Conservation (phyloP, 2,888 invertebrate genomes). For the Cataglyphis rosenhaueri region DNA sequence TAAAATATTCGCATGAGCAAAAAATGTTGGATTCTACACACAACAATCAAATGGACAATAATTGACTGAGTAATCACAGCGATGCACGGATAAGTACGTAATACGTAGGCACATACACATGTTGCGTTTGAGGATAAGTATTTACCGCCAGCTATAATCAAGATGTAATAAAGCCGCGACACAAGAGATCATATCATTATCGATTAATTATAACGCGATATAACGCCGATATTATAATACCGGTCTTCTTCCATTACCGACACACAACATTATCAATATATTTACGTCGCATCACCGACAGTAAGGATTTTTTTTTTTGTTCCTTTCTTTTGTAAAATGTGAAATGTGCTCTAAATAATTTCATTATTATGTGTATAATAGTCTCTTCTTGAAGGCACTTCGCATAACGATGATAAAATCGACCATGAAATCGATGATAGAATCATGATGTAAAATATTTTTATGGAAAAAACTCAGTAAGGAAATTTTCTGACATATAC, state of each 20-base stretch:
- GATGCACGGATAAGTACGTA: conserved; percentile 66
- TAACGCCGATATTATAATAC: conserved; percentile 56
- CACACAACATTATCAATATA: not conserved
- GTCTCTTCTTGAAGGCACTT: not conserved
- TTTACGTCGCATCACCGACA: not conserved
- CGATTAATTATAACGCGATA: conserved; percentile 57
- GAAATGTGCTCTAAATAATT: not conserved
- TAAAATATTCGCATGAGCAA: conserved; percentile 11
- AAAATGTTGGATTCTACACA: conserved; percentile 2
- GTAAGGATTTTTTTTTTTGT: not conserved
- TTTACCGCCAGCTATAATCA: conserved; percentile 68
- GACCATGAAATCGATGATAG: not conserved
- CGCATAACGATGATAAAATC: not conserved
- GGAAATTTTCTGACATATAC: not conserved
- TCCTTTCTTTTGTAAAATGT: not conserved
- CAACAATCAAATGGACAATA: conserved; percentile 51
- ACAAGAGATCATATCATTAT: conserved; percentile 64
- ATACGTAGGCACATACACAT: conserved; percentile 63
- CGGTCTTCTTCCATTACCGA: conserved; percentile 20
- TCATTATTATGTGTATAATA: not conserved
- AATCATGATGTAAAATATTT: not conserved
- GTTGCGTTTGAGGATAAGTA: conserved; percentile 68
- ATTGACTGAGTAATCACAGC: conserved; percentile 67
- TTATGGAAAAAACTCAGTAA: not conserved
- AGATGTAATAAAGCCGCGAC: conserved; percentile 62